A percentile compares a stretch with the other conserved stretches of the same genome.
Evolutionary conservation across 1,140 invertebrate species (phyloP).

Genomic region (Ericerus pela): DNA sequence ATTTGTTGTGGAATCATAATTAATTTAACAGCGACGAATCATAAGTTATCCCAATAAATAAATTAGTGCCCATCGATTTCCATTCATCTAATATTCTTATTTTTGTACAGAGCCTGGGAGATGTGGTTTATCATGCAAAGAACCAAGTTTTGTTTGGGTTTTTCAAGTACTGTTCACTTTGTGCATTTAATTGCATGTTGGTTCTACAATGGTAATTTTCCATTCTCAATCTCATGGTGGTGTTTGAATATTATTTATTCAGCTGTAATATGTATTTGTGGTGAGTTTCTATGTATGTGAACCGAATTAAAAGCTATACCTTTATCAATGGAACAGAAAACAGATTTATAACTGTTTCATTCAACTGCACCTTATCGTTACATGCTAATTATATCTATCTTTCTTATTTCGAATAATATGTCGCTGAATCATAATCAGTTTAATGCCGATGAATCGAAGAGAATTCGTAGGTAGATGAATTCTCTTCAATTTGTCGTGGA

Average conservation of each 20-base stretch:
- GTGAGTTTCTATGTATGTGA: slow-evolving; percentile 91
- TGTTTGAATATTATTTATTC: slow-evolving; percentile 71
- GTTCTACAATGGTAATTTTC: slow-evolving; percentile 76
- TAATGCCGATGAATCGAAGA: no score
- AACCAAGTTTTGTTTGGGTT: slow-evolving; percentile 90
- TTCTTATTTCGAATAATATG: not conserved
- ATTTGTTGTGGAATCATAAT: no score
- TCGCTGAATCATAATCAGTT: no score
- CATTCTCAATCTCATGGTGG: slow-evolving; percentile 88
- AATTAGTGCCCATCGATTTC: no score
- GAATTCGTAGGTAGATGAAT: no score
- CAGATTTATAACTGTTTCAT: slow-evolving; percentile 23
- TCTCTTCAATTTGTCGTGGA: no score
- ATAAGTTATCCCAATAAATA: slow-evolving; percentile 30
- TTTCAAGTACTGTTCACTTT: slow-evolving; percentile 75
- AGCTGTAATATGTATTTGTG: slow-evolving; percentile 85
- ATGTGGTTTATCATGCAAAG: slow-evolving; percentile 76
- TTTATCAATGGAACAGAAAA: slow-evolving; percentile 38
- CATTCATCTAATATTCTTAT: no score
- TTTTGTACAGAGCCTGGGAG: slow-evolving; percentile 39
- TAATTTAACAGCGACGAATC: no score
- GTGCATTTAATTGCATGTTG: slow-evolving; percentile 83
- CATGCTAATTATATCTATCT: no score
- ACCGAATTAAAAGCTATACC: slow-evolving; percentile 91
- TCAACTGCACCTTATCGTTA: no score